phyloP scores from a whole-genome alignment of 2,888 invertebrate species.

The Steinernema carpocapsae region DNA sequence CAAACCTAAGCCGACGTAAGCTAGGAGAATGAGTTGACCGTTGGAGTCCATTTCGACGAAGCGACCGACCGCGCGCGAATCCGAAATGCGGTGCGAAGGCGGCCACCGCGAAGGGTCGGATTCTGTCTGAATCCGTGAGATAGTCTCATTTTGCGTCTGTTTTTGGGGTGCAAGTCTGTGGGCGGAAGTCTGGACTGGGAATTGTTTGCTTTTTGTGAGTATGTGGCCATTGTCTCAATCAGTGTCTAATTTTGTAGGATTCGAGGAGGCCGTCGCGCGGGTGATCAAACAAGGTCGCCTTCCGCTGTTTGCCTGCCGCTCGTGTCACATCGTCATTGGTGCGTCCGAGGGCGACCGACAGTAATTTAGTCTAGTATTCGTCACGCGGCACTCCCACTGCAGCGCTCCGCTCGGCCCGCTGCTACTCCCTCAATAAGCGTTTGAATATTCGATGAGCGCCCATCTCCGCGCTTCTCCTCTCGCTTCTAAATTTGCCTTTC shows the following conservation, averaged over 20 bases:
- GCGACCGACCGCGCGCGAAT: conserved; percentile 13
- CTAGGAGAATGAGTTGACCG: conserved; percentile 18
- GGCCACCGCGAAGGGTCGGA: background rate
- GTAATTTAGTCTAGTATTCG: conserved; percentile 13
- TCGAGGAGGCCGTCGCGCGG: conserved; percentile 2
- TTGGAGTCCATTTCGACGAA: background rate
- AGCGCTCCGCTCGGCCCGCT: conserved; percentile 16
- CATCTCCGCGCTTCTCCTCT: background rate
- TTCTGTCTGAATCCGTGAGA: background rate
- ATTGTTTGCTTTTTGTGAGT: too few relatives aligned
- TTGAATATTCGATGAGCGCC: background rate
- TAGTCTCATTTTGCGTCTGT: conserved; percentile 5
- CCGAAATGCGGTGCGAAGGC: conserved; percentile 4
- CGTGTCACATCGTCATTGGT: conserved; percentile 1
- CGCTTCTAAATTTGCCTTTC: too few relatives aligned
- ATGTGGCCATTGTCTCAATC: too few relatives aligned
- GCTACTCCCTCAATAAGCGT: conserved; percentile 18
- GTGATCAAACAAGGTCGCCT: conserved; percentile 32
- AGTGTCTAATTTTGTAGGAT: background rate
- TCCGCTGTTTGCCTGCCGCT: conserved; percentile 16
- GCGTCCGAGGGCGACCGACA: background rate
- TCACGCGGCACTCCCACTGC: conserved; percentile 4
- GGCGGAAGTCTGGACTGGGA: too few relatives aligned
- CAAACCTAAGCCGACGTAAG: conserved; percentile 24
- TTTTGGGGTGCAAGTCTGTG: background rate